Conservation (phyloP, 2,888 invertebrate species). For the Tridacna crocea region DNA sequence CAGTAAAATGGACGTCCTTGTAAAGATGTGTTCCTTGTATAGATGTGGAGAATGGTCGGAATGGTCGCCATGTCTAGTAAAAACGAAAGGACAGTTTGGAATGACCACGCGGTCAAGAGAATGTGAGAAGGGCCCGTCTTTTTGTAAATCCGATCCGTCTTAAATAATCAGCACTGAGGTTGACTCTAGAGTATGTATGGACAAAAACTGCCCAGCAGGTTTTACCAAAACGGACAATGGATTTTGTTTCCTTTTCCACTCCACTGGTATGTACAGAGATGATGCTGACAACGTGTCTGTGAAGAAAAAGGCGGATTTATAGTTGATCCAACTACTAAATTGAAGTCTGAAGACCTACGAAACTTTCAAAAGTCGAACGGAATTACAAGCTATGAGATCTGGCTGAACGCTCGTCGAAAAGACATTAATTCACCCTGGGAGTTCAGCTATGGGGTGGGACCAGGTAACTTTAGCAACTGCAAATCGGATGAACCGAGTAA, state of each 20-base stretch:
- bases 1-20: neutral
- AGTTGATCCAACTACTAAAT: neutral
- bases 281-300: neutral
- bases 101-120: conserved; percentile 15
- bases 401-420: neutral
- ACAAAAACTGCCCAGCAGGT: neutral
- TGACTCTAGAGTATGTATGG: conserved; percentile 1
- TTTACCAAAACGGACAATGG: neutral
- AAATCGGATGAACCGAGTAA: neutral
- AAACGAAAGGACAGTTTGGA: conserved; percentile 2
- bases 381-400: neutral
- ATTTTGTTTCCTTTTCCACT: neutral
- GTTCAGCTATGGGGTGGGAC: neutral
- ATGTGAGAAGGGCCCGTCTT: conserved; percentile 1
- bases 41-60: conserved; percentile 18
- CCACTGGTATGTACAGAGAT: neutral
- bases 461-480: neutral
- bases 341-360: neutral
- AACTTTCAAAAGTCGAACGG: neutral
- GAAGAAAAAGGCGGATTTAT: neutral
- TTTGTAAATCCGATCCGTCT: neutral
- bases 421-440: neutral
- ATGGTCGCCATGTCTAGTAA: conserved; percentile 15
- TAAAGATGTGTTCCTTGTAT: conserved; percentile 4
- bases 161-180: conserved; percentile 1